Conservation (phyloP, 2,113 vertebrate species). For the Vulpes vulpes region DNA sequence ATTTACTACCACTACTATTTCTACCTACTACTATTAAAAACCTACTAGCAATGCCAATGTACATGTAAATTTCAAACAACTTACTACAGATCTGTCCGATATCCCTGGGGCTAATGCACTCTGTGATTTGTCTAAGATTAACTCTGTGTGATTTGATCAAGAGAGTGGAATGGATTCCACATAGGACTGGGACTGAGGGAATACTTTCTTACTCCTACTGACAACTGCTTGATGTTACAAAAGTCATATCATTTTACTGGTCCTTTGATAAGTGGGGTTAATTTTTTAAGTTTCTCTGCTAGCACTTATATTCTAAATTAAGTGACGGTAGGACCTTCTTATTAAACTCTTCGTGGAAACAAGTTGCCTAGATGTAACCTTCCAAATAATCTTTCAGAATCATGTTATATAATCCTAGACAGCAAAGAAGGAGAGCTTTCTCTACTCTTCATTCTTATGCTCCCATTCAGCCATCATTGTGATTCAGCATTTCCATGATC, state of each 20-base stretch:
- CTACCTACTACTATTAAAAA: not conserved
- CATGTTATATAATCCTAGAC: not conserved
- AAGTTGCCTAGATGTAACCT: not conserved
- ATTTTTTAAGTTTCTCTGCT: slow-evolving; percentile 15
- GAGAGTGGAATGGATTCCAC: not conserved
- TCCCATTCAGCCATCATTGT: not conserved
- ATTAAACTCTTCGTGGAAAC: not conserved
- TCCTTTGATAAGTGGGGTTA: not conserved
- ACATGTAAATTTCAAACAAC: slow-evolving; percentile 25
- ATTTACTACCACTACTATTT: not conserved
- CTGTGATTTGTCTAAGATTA: not conserved
- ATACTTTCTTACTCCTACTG: not conserved
- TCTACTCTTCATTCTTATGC: not conserved
- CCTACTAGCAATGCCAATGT: not conserved
- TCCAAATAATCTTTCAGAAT: slow-evolving; percentile 5
- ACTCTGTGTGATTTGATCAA: not conserved
- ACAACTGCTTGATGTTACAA: not conserved
- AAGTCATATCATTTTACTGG: not conserved
- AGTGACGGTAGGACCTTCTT: not conserved
- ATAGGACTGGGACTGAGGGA: not conserved
- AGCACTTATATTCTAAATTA: slow-evolving; percentile 10
- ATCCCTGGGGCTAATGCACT: not conserved
- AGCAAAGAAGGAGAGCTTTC: not conserved
- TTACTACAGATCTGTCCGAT: not conserved
- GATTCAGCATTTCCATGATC: slow-evolving; percentile 60